Conservation (phyloP, 2,888 invertebrate species). For the Scotopteryx bipunctaria region DNA sequence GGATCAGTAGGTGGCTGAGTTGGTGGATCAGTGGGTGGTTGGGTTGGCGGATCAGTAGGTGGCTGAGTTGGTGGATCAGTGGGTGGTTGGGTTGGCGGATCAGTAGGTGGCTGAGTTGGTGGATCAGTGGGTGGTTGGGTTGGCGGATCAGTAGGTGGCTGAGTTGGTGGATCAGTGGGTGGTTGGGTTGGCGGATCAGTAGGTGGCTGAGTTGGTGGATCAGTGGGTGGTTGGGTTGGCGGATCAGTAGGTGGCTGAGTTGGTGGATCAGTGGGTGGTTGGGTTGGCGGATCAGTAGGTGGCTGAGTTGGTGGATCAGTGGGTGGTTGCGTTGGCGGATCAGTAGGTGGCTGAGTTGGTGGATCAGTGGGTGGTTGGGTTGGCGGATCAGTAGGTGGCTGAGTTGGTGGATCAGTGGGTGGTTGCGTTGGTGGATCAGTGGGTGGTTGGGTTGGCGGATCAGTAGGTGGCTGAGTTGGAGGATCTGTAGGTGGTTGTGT, state of each 20-base stretch:
- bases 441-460: neutral
- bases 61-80: neutral
- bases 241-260: no score
- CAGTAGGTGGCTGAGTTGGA: neutral
- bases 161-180: neutral
- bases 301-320: neutral
- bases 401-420: neutral
- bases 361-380: neutral
- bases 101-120: neutral
- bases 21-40: neutral
- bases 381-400: neutral
- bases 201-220: no score
- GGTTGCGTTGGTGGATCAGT: neutral
- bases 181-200: no score
- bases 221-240: no score
- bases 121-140: neutral
- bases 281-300: no score
- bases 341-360: neutral
- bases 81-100: neutral
- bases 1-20: slow-evolving; percentile 1
- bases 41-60: neutral
- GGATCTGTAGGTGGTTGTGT: neutral
- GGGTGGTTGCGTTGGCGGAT: neutral
- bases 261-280: no score
- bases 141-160: neutral